Conservation (phyloP, 2,888 invertebrate genomes). For the Erynnis tages region DNA sequence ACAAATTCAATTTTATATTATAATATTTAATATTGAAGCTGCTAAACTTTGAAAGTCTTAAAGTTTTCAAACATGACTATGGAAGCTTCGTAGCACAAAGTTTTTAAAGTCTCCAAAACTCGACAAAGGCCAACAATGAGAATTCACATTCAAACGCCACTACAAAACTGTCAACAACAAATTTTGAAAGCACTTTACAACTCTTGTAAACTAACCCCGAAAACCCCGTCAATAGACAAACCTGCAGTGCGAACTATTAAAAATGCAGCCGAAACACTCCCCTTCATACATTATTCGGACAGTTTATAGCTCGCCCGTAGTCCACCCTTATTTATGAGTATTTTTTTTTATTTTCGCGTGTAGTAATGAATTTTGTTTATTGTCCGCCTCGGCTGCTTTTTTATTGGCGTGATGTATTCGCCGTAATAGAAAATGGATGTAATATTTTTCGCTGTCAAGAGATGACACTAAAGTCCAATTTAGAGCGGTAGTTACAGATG, state of each 20-base stretch:
- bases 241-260: constrained; percentile 40
- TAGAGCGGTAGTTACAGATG: background rate
- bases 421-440: constrained; percentile 21
- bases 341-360: constrained; percentile 36
- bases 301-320: constrained; percentile 39
- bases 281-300: constrained; percentile 39
- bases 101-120: too few species aligned
- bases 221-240: constrained; percentile 38
- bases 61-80: too few species aligned
- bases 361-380: constrained; percentile 45
- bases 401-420: constrained; percentile 26
- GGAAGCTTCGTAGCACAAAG: too few species aligned
- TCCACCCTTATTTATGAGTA: constrained; percentile 39
- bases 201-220: constrained; percentile 11
- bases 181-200: constrained; percentile 10
- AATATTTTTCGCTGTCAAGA: constrained; percentile 7
- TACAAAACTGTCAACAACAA: background rate
- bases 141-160: background rate
- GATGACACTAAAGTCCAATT: constrained; percentile 6
- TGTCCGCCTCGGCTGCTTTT: constrained; percentile 27
- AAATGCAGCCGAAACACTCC: constrained; percentile 40
- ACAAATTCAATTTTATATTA: too few species aligned
- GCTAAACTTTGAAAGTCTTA: too few species aligned
- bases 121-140: background rate
- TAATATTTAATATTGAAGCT: too few species aligned